Percentiles rank a stretch among this genome's conserved stretches.
Conservation (phyloP, 2,113 vertebrate genomes). For the Theristicus caerulescens region DNA sequence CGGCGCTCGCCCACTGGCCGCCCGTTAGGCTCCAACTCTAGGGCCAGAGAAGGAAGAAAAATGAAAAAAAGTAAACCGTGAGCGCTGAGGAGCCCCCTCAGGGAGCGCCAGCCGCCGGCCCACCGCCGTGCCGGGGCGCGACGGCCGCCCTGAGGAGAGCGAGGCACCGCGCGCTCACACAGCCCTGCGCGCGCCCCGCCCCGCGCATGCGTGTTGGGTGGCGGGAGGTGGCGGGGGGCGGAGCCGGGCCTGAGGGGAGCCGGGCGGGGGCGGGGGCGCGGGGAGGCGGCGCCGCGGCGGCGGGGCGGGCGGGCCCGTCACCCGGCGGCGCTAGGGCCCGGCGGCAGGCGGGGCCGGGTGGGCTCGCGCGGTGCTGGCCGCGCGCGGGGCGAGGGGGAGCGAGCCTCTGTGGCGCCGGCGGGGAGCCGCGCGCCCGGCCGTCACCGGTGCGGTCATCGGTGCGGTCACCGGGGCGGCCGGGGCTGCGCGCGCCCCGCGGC, state of each 20-base stretch:
- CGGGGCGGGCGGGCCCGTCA: neutral
- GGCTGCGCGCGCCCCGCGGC: neutral
- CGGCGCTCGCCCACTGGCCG: rapidly evolving
- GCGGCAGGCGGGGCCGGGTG: neutral
- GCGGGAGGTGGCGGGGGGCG: neutral
- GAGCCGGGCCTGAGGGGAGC: neutral
- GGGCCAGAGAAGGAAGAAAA: too few relatives aligned
- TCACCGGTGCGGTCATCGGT: neutral
- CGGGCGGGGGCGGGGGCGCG: neutral
- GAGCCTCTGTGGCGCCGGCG: neutral
- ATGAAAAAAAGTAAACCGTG: rapidly evolving
- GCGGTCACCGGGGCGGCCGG: neutral
- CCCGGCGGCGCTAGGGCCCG: neutral
- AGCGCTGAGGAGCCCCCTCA: rapidly evolving
- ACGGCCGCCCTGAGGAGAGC: rapidly evolving
- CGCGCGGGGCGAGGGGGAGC: neutral
- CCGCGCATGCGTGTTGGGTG: neutral
- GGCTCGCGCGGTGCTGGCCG: neutral
- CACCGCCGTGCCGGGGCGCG: rapidly evolving
- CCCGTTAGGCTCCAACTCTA: neutral
- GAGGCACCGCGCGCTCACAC: rapidly evolving
- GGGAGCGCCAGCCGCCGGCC: too few relatives aligned
- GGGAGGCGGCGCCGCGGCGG: neutral
- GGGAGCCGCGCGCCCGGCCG: neutral
- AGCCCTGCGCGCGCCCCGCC: neutral